Percentiles rank a stretch among this genome's conserved stretches.
Evolutionary conservation across 1,140 invertebrate species (phyloP).

Genomic region (Bombus superbus): DNA sequence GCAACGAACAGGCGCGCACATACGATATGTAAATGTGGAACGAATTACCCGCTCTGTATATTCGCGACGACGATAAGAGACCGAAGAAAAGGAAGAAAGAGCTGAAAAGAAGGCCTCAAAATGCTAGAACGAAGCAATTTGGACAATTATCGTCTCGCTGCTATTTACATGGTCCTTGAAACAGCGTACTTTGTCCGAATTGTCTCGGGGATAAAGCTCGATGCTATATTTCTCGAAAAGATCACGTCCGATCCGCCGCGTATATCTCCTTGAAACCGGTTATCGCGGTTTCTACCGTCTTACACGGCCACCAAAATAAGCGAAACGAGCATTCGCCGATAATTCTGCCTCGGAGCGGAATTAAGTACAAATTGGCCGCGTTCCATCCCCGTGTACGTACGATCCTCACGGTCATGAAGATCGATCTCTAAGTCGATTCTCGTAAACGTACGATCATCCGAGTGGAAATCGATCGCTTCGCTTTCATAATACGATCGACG

Average conservation of each 20-base stretch:
- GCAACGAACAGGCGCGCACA: background rate
- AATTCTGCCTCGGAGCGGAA: conserved; percentile 9
- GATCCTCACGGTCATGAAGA: background rate
- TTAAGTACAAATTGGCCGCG: conserved; percentile 12
- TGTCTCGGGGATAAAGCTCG: background rate
- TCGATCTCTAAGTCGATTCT: conserved; percentile 9
- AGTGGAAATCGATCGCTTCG: conserved; percentile 4
- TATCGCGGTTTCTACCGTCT: conserved; percentile 9
- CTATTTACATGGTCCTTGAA: no score
- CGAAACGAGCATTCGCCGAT: background rate
- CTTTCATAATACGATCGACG: conserved; percentile 12
- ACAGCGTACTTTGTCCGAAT: background rate
- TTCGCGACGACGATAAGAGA: background rate
- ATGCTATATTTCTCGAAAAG: background rate
- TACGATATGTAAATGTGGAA: background rate
- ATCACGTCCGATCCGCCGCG: background rate
- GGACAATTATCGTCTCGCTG: background rate
- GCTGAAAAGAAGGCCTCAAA: background rate
- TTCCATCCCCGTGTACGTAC: background rate
- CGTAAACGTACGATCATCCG: background rate
- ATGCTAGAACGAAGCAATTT: background rate
- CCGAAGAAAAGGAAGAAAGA: no score
- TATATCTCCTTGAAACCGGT: conserved; percentile 2
- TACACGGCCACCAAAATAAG: background rate
- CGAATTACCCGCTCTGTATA: background rate